A percentile compares a stretch with the other conserved stretches of the same genome.
These are phyloP conservation scores for Coelopa frigida DNA, from an alignment of 1,140 invertebrate species.

Conservation along the genomic window DNA sequence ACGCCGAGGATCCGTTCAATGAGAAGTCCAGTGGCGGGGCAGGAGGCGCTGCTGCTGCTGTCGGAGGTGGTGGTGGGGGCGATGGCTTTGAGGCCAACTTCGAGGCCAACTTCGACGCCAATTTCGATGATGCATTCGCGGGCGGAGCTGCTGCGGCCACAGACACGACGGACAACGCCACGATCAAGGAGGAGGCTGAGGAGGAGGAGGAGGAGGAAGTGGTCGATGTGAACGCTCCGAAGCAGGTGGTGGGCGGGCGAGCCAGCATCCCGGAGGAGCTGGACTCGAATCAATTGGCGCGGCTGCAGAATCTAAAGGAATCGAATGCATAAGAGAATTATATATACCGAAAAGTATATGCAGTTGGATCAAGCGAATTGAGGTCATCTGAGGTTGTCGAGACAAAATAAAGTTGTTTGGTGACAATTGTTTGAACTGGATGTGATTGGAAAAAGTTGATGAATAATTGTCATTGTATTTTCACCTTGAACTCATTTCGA, in stretches of 20 bases:
- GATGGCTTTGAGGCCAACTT: conserved; percentile 37
- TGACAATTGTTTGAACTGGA: too few species aligned
- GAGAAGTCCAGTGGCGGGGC: conserved; percentile 22
- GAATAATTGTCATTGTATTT: too few species aligned
- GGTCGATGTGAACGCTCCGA: conserved; percentile 48
- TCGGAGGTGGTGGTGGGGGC: conserved; percentile 21
- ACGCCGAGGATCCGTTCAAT: conserved; percentile 37
- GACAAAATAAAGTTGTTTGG: too few species aligned
- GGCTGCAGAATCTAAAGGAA: conserved; percentile 77
- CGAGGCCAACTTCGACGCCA: conserved; percentile 35
- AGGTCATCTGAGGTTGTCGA: too few species aligned
- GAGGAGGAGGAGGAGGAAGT: conserved; percentile 16
- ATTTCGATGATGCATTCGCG: conserved; percentile 41
- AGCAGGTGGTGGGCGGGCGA: conserved; percentile 61
- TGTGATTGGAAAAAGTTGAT: too few species aligned
- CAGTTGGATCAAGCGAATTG: too few species aligned
- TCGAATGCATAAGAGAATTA: conserved; percentile 78
- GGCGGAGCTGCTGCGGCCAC: conserved; percentile 33
- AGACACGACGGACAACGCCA: conserved; percentile 33
- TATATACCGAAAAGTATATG: too few species aligned
- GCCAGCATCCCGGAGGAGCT: conserved; percentile 78
- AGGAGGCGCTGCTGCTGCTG: conserved; percentile 6
- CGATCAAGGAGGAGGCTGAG: conserved; percentile 30
- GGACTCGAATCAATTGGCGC: conserved; percentile 73
- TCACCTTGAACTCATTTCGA: too few species aligned